Evolutionary conservation across 2,797 vertebrate species (phyloP).

Genomic region (Ceyx erithaca): DNA sequence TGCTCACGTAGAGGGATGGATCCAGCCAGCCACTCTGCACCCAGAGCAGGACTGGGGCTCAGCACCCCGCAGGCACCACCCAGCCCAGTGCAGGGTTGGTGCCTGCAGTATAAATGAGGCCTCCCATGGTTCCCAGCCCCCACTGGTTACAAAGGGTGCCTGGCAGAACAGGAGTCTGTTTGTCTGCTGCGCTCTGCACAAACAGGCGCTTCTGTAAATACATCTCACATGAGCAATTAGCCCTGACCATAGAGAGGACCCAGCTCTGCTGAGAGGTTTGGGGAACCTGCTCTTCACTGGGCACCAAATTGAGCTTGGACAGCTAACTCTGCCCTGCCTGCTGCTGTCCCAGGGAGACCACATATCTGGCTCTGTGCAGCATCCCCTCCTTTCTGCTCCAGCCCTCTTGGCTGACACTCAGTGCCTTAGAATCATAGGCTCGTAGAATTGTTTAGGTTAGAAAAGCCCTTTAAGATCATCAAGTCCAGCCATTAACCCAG

Average conservation of each 20-base stretch:
- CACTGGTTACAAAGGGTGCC: conserved; percentile 46
- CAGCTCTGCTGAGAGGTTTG: neutral
- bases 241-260: neutral
- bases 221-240: conserved; percentile 63
- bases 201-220: conserved; percentile 56
- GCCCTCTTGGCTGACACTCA: neutral
- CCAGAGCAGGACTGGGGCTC: neutral
- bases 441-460: neutral
- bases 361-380: neutral
- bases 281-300: neutral
- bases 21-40: neutral
- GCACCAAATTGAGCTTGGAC: neutral
- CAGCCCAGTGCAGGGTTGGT: neutral
- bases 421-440: neutral
- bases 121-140: conserved; percentile 35
- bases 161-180: conserved; percentile 63
- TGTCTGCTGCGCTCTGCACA: conserved; percentile 47
- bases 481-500: neutral
- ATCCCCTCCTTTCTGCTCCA: neutral
- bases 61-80: neutral
- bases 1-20: accelerated
- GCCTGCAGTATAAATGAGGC: neutral
- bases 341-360: neutral
- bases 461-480: neutral
- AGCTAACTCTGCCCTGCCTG: neutral